Evolutionary conservation across 1,140 invertebrate species (phyloP).

Genomic region (Habropoda laboriosa): DNA sequence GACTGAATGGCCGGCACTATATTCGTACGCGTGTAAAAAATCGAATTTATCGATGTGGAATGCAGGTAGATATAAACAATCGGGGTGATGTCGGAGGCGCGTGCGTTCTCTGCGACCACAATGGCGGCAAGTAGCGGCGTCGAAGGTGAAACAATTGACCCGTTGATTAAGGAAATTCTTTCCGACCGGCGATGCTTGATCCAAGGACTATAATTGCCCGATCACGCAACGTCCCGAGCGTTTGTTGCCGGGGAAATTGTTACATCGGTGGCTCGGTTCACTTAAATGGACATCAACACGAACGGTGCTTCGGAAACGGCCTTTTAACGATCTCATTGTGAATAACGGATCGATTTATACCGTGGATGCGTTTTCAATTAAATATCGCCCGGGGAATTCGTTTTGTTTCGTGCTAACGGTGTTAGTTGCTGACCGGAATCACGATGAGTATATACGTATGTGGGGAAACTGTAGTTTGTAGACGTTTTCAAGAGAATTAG

Average conservation of each 20-base stretch:
- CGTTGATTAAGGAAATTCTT: conserved; percentile 57
- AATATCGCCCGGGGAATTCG: not conserved
- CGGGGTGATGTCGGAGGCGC: conserved; percentile 13
- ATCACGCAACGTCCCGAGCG: conserved; percentile 1
- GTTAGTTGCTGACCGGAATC: not conserved
- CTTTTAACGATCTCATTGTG: conserved; percentile 52
- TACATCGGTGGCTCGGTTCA: conserved; percentile 8
- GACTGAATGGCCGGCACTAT: conserved; percentile 70
- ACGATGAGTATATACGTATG: not conserved
- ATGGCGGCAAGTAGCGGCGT: not conserved
- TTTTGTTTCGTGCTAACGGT: conserved; percentile 10
- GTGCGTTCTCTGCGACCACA: conserved; percentile 33
- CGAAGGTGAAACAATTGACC: conserved; percentile 55
- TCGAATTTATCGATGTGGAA: conserved; percentile 71
- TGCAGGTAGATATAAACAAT: conserved; percentile 65
- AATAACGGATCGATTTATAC: conserved; percentile 24
- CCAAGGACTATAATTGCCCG: conserved; percentile 57
- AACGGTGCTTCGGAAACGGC: not conserved
- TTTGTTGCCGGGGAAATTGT: conserved; percentile 24
- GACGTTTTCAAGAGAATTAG: no score
- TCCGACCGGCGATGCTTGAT: not conserved
- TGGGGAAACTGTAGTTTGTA: not conserved
- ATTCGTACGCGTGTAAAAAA: conserved; percentile 69
- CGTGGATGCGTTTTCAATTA: conserved; percentile 27
- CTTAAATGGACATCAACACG: conserved; percentile 56